Percentiles rank a stretch among this genome's conserved stretches.
These are phyloP conservation scores for Scaptomyza flava DNA, from an alignment of 2,888 invertebrate species.

Conservation along the genomic window DNA sequence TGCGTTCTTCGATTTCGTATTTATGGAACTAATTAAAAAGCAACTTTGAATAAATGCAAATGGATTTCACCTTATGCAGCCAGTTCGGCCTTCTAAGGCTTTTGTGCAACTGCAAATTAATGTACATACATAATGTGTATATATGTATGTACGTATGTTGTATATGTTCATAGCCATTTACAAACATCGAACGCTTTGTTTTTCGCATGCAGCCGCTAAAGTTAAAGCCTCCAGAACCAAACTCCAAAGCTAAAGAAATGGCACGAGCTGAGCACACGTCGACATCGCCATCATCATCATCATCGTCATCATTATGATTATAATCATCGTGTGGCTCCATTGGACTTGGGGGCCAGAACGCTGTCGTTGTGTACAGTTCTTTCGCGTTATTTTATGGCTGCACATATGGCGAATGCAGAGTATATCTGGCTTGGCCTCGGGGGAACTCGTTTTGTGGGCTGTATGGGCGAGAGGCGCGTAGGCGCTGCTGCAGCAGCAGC, in stretches of 20 bases:
- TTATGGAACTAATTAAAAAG: constrained; percentile 45
- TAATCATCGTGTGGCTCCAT: constrained; percentile 23
- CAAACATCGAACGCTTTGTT: constrained; percentile 46
- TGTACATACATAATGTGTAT: background rate
- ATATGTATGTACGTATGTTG: background rate
- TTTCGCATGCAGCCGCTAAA: constrained; percentile 46
- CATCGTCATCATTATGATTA: background rate
- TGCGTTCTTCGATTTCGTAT: constrained; percentile 6
- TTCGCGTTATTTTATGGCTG: constrained; percentile 66
- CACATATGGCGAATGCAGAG: constrained; percentile 65
- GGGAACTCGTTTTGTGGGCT: constrained; percentile 76
- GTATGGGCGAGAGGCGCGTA: constrained; percentile 62
- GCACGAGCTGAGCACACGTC: constrained; percentile 81
- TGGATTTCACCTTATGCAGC: constrained; percentile 29
- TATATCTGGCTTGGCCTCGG: constrained; percentile 45
- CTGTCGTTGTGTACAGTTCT: constrained; percentile 66
- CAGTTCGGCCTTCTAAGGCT: constrained; percentile 33
- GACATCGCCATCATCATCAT: constrained; percentile 12
- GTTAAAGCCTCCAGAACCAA: constrained; percentile 43
- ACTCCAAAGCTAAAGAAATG: constrained; percentile 60
- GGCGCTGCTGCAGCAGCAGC: constrained; percentile 52
- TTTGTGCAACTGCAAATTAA: constrained; percentile 1
- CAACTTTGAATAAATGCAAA: constrained; percentile 50
- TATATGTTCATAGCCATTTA: constrained; percentile 37
- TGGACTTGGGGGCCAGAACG: constrained; percentile 31